phyloP scores from a whole-genome alignment of 2,797 vertebrate species.

The Gymnoscopelus microlampas region DNA sequence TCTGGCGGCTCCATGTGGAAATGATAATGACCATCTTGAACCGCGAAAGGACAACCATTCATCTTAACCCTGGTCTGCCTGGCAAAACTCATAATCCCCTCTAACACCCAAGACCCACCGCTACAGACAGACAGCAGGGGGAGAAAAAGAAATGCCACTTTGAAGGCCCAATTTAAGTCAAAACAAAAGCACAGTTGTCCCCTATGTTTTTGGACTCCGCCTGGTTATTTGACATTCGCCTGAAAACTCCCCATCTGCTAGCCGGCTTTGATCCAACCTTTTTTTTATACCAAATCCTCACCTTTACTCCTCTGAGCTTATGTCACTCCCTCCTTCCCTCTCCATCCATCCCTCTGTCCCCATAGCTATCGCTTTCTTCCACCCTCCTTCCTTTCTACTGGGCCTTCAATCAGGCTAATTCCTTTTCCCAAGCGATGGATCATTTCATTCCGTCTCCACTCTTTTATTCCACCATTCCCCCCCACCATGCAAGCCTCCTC shows the following conservation, averaged over 20 bases:
- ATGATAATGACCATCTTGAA: constrained; percentile 84
- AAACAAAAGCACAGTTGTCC: constrained; percentile 74
- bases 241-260: constrained; percentile 78
- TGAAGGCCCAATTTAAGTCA: constrained; percentile 77
- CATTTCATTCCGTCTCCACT: constrained; percentile 68
- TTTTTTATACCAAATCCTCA: constrained; percentile 69
- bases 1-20: constrained; percentile 85
- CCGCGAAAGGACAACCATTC: constrained; percentile 86
- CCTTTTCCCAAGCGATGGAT: constrained; percentile 78
- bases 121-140: constrained; percentile 73
- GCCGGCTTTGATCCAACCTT: constrained; percentile 63
- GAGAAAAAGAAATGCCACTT: constrained; percentile 72
- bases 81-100: constrained; percentile 85
- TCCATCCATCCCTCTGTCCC: constrained; percentile 2
- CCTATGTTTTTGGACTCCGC: constrained; percentile 66
- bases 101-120: constrained; percentile 81
- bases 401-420: constrained; percentile 74
- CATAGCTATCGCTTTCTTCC: constrained; percentile 6
- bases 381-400: constrained; percentile 51
- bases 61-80: constrained; percentile 83
- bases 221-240: constrained; percentile 68
- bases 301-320: constrained; percentile 65
- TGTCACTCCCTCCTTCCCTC: constrained; percentile 36
- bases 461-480: constrained; percentile 56
- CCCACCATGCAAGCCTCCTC: constrained; percentile 5